A percentile compares a stretch with the other conserved stretches of the same genome.
phyloP scores from a whole-genome alignment of 2,113 vertebrate species.

The Periophthalmus modestus region DNA sequence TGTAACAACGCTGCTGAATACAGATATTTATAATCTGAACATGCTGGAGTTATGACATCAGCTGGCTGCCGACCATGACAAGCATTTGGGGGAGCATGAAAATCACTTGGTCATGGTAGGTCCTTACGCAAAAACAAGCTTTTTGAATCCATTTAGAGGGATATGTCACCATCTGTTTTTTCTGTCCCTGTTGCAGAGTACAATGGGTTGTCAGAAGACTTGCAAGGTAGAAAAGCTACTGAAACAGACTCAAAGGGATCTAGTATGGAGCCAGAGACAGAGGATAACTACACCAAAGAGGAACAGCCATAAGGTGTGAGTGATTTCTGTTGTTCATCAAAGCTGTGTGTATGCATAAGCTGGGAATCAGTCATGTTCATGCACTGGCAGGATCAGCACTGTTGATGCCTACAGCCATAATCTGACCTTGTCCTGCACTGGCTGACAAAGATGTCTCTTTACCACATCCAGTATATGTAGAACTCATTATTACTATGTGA shows the following conservation, averaged over 20 bases:
- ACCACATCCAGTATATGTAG: conserved; percentile 26
- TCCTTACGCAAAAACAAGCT: conserved; percentile 24
- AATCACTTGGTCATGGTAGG: conserved; percentile 66
- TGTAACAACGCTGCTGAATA: conserved; percentile 70
- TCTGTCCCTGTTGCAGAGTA: conserved; percentile 59
- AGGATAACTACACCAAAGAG: conserved; percentile 63
- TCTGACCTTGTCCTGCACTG: conserved; percentile 43
- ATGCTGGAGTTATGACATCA: conserved; percentile 73
- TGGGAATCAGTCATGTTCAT: conserved; percentile 33
- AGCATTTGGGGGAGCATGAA: conserved; percentile 65
- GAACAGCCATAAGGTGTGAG: conserved; percentile 74
- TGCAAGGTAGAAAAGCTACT: conserved; percentile 68
- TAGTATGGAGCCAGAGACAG: conserved; percentile 73
- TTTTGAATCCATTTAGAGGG: neutral
- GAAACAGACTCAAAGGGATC: conserved; percentile 72
- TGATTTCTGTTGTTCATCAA: conserved; percentile 30
- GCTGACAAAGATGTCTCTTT: conserved; percentile 18
- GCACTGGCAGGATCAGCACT: conserved; percentile 41
- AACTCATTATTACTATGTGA: neutral
- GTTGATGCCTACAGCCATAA: conserved; percentile 47
- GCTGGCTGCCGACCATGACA: conserved; percentile 55
- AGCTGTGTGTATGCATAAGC: conserved; percentile 39
- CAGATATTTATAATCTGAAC: conserved; percentile 77
- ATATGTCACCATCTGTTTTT: conserved; percentile 31
- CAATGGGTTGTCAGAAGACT: conserved; percentile 71